Base-by-base conservation (phyloP, 2,888 invertebrate genomes). In the Ormyrus rosae region DNA sequence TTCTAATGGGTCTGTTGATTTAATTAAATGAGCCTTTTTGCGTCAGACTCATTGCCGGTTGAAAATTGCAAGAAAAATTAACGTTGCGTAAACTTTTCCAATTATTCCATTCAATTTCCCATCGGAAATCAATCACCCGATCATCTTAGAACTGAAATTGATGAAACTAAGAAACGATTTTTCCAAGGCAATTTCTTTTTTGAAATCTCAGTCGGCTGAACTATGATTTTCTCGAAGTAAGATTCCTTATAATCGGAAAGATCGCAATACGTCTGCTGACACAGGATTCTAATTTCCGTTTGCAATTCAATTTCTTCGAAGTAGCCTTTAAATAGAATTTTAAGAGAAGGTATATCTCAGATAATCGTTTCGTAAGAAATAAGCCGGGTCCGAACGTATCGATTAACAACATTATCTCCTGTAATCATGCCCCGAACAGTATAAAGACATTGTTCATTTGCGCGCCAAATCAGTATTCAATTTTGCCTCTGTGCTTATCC, bases 271-370 rank as follows among this genome's bases (percentile, higher is more conserved):
- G 34, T 34, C 34, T 34, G 34, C 34, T 4, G 34, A 58, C 50
- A 53, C 19, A 19, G 70, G 50, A 13, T 13, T 60, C 48, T 70
- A 58, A 70, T 70, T 70, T 70, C 58, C 70, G 48, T 50, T 60
- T 7, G 60, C 19, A n/a, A 58, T 70, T 70, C 70, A 70, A 70
- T 70, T 70, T 48, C 70, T 13, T 46, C 34, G 34, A 34, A 34
- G 3, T 34, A 34, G 34, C 34, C 4, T 34, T 34, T 34, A 60
- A 58, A 70, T 48, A 60, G 19, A 70, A 19, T 34, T 34, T 34
- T 34, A 34, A 56, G 46, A 56, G n/a, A 65, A 50, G 45, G 9
- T 55, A 55, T 55, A 51, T 4, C 34, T 34, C 2, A 3, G 34
- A 34, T 34, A 34, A 34, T 34, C 34, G 34, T 34, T 34, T 34